These are phyloP conservation scores for Anaspis maculata DNA, from an alignment of 2,888 invertebrate genomes.

Conservation along the genomic window DNA sequence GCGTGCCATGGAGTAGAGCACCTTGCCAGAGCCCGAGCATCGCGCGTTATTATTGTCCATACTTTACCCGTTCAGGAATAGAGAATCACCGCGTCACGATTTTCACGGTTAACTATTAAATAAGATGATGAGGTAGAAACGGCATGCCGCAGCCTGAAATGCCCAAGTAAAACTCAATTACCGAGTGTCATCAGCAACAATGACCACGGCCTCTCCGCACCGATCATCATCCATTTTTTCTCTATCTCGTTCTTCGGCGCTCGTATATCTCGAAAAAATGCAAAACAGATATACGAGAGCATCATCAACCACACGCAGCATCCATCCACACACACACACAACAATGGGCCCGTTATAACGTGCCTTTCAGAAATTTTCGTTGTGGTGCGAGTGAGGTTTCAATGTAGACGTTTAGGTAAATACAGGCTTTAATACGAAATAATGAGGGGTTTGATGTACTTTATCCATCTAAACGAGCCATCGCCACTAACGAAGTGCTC, in stretches of 20 bases:
- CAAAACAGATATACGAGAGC: too few species aligned
- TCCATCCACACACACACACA: slow-evolving; percentile 14
- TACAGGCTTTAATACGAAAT: slow-evolving; percentile 30
- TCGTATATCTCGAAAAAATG: too few species aligned
- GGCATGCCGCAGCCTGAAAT: slow-evolving; percentile 1
- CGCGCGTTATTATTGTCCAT: too few species aligned
- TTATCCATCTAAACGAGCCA: slow-evolving; percentile 18
- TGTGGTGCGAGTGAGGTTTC: slow-evolving; percentile 17
- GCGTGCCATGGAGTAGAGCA: slow-evolving; percentile 8
- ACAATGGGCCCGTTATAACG: slow-evolving; percentile 11
- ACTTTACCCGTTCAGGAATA: slow-evolving; percentile 15
- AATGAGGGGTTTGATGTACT: slow-evolving; percentile 31
- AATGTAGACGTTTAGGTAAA: slow-evolving; percentile 31
- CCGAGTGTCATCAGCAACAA: slow-evolving; percentile 17
- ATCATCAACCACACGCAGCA: too few species aligned
- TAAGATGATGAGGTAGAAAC: slow-evolving; percentile 32
- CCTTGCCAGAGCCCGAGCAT: too few species aligned
- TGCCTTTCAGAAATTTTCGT: slow-evolving; percentile 14
- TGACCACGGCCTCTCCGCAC: too few species aligned
- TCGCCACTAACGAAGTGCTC: slow-evolving; percentile 6
- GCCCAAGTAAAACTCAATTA: slow-evolving; percentile 21
- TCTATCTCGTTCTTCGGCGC: slow-evolving; percentile 5
- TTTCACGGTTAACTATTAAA: slow-evolving; percentile 31
- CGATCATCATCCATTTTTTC: background rate
- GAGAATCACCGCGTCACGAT: slow-evolving; percentile 29